Base-by-base conservation (phyloP, 2,797 vertebrate genomes). In the Pseudopleuronectes americanus region DNA sequence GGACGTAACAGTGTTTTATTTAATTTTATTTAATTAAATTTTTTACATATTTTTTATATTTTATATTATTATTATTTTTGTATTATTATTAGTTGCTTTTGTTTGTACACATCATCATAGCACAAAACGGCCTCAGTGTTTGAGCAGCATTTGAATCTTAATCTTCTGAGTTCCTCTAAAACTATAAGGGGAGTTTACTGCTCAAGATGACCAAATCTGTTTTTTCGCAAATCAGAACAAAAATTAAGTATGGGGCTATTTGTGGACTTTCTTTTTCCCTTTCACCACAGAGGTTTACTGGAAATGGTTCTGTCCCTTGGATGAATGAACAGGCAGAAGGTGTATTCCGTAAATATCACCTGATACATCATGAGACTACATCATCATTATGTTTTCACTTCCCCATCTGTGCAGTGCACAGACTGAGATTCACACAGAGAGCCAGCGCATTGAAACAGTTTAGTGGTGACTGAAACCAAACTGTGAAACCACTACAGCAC, bases 301-400 rank as follows among this genome's bases (percentile, higher is more conserved):
- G 38, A 41, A 41, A 12, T 5, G 13, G 38, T 41, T 41, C 10
- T 41, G 38, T 41, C 38, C 14, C 38, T 41, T 12, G 4, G 9
- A 12, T 3, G 0, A 8, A 14, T 12, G 38, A 41, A 17, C 36
- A 0, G 3, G 17, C 14, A 3, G 6, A 17, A 0, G 45, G 63
- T 38, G 33, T 55, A 65, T 54, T 19, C 52, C 56, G 51, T 2
- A 65, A 21, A 58, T 59, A 63, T 28, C n/a, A 17, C 4, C 8
- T n/a, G 26, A 38, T 24, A 48, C 47, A 48, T 2, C n/a, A 33
- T 19, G 13, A 21, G 1, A 24, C 1, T 24, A 19, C 4, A 7
- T n/a, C 2, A 59, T 19, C 53, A 45, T 16, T 26, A 17, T 8
- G 53, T 14, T 8, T 84, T 80, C 67, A 78, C 57, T 85, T 84